Evolutionary conservation across 2,888 invertebrate genomes (phyloP), one percentile per base, ranked within the genome.

Genomic region (Chouioia cunea): DNA sequence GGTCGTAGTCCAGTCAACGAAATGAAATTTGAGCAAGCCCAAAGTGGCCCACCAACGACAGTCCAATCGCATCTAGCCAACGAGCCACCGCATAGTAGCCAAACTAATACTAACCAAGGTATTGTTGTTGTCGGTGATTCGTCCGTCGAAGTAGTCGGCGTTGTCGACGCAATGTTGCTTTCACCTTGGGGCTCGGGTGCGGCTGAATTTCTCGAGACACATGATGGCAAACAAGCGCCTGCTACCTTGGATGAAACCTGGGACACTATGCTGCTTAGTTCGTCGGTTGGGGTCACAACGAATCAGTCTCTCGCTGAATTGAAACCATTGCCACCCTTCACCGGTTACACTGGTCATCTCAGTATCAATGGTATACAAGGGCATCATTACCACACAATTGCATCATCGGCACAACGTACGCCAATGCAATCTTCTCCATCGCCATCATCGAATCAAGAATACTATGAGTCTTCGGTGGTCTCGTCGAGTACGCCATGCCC

Each of bases 291-390:
- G 52, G 82, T 88, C 2, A 87, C 87, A 70, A 87, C 88, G 6
- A 90, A 90, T 50, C 89, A 90, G 56, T 91, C 90, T 60, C 88
- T 95, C 74, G 93, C 95, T 46, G 96, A 96, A 81, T 88, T 95
- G 74, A 96, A 95, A 82, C 93, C 93, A 0, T 87, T 96, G 77
- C 95, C 95, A 4, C 95, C 96, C 4, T 95, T 95, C 85, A 93
- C 94, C 54, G 93, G 93, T 36, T 94, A 94, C 86, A 94, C 95
- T 18, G 93, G 93, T 0, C 93, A 95, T 80, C 87, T 95, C 72
- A 93, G 93, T 77, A 95, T 95, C 85, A 95, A 95, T 86, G 94
- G 94, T 65, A 94, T 95, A 79, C 93, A 93, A 64, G 95, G 95
- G 1, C 94, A 94, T 83, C 95, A 95, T 83, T 95, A 93, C 83